phyloP scores from a whole-genome alignment of 2,797 vertebrate species.

The Labroides dimidiatus region DNA sequence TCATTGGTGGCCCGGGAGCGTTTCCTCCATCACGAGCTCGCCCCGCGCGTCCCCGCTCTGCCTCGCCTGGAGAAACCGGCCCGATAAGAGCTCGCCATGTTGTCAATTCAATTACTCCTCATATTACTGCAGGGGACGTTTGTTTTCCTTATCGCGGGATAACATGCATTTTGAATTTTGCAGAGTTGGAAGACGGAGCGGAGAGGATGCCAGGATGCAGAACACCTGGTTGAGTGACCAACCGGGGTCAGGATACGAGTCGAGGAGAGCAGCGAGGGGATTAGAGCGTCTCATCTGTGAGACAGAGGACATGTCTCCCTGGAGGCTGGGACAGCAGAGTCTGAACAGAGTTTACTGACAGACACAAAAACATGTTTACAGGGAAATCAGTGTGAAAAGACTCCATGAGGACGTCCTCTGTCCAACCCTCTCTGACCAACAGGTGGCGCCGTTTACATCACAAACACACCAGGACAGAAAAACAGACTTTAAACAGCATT shows the following conservation, averaged over 20 bases:
- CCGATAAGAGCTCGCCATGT: constrained; percentile 38
- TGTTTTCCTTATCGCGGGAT: constrained; percentile 51
- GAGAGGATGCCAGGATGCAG: not conserved
- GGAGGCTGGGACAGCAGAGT: constrained; percentile 19
- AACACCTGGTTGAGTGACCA: constrained; percentile 21
- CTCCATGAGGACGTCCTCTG: too few species aligned
- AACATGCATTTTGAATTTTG: constrained; percentile 30
- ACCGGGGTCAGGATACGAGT: constrained; percentile 19
- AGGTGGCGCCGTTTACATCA: too few species aligned
- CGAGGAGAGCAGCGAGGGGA: constrained; percentile 2
- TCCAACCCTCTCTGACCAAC: too few species aligned
- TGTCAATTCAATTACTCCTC: constrained; percentile 53
- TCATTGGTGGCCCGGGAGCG: constrained; percentile 49
- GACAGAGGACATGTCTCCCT: constrained; percentile 7
- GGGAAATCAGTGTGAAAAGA: not conserved
- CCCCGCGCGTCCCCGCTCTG: constrained; percentile 6
- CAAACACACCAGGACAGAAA: too few species aligned
- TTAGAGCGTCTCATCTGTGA: constrained; percentile 27
- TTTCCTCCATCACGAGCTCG: constrained; percentile 23
- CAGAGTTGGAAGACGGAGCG: constrained; percentile 13
- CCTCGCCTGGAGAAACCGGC: constrained; percentile 27
- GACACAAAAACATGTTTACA: constrained; percentile 5
- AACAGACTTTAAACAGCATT: too few species aligned
- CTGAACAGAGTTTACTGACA: not conserved
- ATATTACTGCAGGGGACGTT: constrained; percentile 42